A percentile compares a stretch with the other conserved stretches of the same genome.
These are phyloP conservation scores for Dermatemys mawii DNA, from an alignment of 2,113 vertebrate genomes.

Conservation along the genomic window DNA sequence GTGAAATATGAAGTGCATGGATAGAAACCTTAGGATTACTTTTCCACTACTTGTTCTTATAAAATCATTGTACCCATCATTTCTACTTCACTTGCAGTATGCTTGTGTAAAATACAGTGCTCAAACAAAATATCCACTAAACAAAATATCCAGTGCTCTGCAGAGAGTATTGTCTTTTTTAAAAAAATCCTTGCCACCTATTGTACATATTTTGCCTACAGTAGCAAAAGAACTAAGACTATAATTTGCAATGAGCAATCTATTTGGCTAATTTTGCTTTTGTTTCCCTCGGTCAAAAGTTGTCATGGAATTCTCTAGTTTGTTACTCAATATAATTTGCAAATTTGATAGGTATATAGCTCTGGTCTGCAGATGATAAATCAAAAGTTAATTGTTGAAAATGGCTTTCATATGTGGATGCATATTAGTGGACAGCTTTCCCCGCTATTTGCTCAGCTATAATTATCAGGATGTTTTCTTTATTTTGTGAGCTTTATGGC, in stretches of 20 bases:
- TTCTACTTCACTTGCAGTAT: background rate
- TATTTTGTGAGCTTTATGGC: background rate
- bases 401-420: background rate
- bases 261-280: background rate
- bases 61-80: background rate
- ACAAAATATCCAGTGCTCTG: background rate
- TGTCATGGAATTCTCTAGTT: background rate
- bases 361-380: background rate
- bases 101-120: rapidly evolving
- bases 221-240: rapidly evolving
- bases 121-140: too few species aligned
- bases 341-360: background rate
- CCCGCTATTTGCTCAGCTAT: background rate
- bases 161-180: background rate
- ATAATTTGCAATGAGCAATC: background rate
- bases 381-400: background rate
- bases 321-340: background rate
- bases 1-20: rapidly evolving
- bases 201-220: rapidly evolving
- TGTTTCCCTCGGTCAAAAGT: background rate
- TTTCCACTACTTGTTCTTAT: background rate
- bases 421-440: background rate
- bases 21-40: background rate
- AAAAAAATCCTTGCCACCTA: rapidly evolving
- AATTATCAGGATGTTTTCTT: background rate